Evolutionary conservation across 2,113 vertebrate genomes (phyloP).

Genomic region (Bufo gargarizans): DNA sequence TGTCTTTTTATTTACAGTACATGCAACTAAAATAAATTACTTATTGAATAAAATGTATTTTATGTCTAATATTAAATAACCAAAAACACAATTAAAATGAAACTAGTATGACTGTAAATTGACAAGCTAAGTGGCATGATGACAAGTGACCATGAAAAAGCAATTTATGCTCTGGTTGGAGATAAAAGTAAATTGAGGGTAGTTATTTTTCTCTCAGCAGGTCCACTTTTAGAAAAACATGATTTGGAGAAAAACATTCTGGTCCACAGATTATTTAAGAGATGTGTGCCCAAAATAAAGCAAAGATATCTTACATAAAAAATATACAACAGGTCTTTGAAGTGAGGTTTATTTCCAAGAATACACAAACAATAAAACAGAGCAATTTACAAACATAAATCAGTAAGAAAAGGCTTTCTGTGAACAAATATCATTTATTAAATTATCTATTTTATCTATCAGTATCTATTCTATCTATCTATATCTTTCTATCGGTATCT

Average conservation of each 20-base stretch:
- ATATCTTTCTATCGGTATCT: too few species aligned
- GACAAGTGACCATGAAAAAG: conserved; percentile 34
- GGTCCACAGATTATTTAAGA: conserved; percentile 15
- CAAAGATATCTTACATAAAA: conserved; percentile 20
- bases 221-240: conserved; percentile 30
- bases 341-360: neutral
- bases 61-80: conserved; percentile 31
- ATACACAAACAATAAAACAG: neutral
- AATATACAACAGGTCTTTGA: conserved; percentile 39
- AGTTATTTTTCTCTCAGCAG: conserved; percentile 52
- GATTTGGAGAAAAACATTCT: conserved; percentile 38
- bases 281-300: conserved; percentile 21
- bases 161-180: conserved; percentile 48
- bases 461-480: too few species aligned
- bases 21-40: conserved; percentile 27
- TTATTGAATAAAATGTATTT: conserved; percentile 7
- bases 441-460: too few species aligned
- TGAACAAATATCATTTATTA: too few species aligned
- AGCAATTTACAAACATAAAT: conserved; percentile 5
- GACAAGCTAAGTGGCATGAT: conserved; percentile 24
- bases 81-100: conserved; percentile 42
- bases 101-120: neutral
- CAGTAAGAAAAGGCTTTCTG: neutral
- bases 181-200: conserved; percentile 46
- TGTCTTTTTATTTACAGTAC: neutral